A percentile compares a stretch with the other conserved stretches of the same genome.
Conservation (phyloP, 1,140 invertebrate genomes). For the Asbolus verrucosus region DNA sequence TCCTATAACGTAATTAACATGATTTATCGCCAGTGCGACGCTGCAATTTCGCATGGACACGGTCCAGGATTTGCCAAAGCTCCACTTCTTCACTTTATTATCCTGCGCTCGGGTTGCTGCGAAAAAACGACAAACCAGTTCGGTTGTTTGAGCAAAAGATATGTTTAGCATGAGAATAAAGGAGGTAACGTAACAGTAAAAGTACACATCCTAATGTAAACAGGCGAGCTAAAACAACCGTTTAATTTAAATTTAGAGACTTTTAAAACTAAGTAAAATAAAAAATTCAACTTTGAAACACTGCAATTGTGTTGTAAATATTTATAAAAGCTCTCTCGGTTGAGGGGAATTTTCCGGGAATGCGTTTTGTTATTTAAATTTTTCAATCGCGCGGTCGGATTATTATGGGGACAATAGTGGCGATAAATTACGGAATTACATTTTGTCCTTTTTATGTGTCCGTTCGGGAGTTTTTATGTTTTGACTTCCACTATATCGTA, state of each 20-base stretch:
- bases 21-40: no score
- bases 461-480: no score
- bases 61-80: no score
- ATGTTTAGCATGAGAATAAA: not conserved
- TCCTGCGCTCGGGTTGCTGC: no score
- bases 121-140: not conserved
- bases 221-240: not conserved
- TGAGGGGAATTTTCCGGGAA: not conserved
- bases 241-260: not conserved
- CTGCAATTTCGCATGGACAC: no score
- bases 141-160: not conserved
- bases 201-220: slow-evolving; percentile 2
- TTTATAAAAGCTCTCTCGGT: not conserved
- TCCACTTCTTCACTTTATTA: no score
- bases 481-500: not conserved
- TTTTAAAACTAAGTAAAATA: slow-evolving; percentile 5
- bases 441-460: no score
- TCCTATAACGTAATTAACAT: no score
- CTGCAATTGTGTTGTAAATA: slow-evolving; percentile 4
- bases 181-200: slow-evolving; percentile 5
- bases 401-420: not conserved
- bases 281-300: not conserved
- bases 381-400: not conserved
- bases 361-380: not conserved
- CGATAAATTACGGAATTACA: no score